Evolutionary conservation across 30 jellyfish, hydroid and myxozoan genomes (phyloP), one percentile per base, ranked within the genome.

Genomic region (Chironex yamaguchii): DNA sequence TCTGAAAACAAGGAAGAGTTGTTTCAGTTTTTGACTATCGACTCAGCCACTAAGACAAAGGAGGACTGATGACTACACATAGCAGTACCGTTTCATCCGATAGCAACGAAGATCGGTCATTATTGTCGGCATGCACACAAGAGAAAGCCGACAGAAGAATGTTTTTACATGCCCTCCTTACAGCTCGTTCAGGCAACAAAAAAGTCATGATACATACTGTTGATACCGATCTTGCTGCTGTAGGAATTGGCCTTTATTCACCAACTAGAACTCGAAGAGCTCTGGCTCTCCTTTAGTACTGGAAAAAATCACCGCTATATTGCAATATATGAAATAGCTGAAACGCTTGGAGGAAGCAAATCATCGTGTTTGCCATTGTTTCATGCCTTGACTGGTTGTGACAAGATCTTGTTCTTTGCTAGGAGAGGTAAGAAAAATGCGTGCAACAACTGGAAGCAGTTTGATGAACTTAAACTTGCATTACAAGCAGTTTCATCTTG

Each of bases 121-220:
- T 25, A 12, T 29, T 78, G 42, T 28, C 69, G 12, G 29, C 71
- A 54, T 78, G 90, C 42, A 36, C 67, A 20, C 90, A 78, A 28
- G 90, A 78, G 34, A 81, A 78, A 31, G 90, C 90, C 13, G 90
- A 78, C 82, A 78, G 82, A 26, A 54, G 84, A 53, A 9, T 78
- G 69, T 67, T 78, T 49, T 49, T 78, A 29, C 90, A 78, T 62
- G 67, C 74, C 1, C 21, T n/a, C 14, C 50, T 53, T 34, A 69
- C 82, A n/a, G 34, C 82, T 20, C 27, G n/a, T 66, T 81, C 34
- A 52, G 90, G 90, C 71, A 53, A 52, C 82, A 62, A 22, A 34
- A 78, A 62, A 30, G 42, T 62, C 9, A 21, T 78, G 81, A 78
- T 78, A 28, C 66, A 34, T 14, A 78, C 90, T 0, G 90, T 78